Evolutionary conservation across 2,888 invertebrate species (phyloP).

Genomic region (Acanthosepion lycidas): DNA sequence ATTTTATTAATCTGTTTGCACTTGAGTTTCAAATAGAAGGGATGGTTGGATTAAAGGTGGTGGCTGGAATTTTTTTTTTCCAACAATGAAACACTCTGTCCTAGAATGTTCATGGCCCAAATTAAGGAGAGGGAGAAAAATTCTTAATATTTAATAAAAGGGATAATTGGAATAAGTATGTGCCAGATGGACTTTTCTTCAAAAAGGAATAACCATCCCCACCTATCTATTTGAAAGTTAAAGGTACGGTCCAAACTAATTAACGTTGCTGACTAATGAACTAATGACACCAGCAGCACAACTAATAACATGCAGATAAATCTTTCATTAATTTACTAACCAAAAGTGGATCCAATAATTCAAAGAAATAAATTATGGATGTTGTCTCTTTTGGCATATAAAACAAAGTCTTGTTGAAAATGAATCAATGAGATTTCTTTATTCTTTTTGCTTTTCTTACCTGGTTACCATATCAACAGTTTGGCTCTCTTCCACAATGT

Average conservation of each 20-base stretch:
- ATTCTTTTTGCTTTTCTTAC: not conserved
- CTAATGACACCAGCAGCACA: not conserved
- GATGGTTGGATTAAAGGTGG: no score
- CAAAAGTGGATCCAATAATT: not conserved
- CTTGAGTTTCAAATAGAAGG: not conserved
- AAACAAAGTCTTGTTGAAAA: not conserved
- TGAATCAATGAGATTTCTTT: not conserved
- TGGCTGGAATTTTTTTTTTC: no score
- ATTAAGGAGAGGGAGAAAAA: no score
- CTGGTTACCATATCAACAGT: slow-evolving; percentile 41
- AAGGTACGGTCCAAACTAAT: not conserved
- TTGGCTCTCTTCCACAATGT: slow-evolving; percentile 42
- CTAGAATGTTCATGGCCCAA: no score
- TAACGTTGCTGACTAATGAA: not conserved
- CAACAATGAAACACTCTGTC: no score
- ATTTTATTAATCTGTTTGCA: not conserved
- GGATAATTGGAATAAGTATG: no score
- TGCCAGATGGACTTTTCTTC: no score
- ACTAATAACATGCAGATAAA: not conserved
- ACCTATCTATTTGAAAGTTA: no score
- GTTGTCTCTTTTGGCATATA: not conserved
- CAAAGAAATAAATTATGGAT: not conserved
- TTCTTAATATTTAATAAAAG: no score
- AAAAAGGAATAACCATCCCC: no score
- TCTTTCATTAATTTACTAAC: not conserved